These are phyloP conservation scores for Nemoura dubitans DNA, from an alignment of 2,888 invertebrate species.

Conservation along the genomic window DNA sequence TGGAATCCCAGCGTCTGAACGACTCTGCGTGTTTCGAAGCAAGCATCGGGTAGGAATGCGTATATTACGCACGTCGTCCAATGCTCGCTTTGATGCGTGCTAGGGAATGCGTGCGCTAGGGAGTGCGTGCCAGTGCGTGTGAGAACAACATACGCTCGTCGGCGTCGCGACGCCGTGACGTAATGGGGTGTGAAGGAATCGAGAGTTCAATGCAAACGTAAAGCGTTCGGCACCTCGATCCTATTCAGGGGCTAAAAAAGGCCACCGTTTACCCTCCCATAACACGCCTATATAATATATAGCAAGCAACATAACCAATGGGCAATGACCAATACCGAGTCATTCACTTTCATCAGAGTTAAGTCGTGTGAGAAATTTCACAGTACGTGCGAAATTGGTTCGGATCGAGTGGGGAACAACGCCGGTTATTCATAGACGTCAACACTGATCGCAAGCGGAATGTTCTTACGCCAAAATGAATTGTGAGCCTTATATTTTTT, in stretches of 20 bases:
- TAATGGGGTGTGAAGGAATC: conserved; percentile 24
- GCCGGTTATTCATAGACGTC: background rate
- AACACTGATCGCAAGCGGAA: background rate
- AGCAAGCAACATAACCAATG: background rate
- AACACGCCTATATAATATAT: no score
- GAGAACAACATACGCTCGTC: background rate
- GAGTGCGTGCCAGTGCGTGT: background rate
- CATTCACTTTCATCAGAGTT: conserved; percentile 19
- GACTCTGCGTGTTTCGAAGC: no score
- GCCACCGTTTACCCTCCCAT: background rate
- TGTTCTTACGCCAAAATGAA: background rate
- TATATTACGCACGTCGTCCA: no score
- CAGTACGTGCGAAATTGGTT: conserved; percentile 27
- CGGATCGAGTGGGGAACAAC: background rate
- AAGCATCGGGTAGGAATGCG: no score
- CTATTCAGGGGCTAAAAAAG: background rate
- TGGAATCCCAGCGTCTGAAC: no score
- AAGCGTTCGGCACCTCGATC: conserved; percentile 18
- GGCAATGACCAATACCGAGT: conserved; percentile 16
- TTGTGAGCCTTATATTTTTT: background rate
- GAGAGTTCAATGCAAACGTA: background rate
- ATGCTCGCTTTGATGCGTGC: no score
- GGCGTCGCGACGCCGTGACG: background rate
- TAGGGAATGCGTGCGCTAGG: no score
- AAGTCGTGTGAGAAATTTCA: conserved; percentile 25